These are phyloP conservation scores for Bicyclus anynana DNA, from an alignment of 1,140 invertebrate genomes.

Conservation along the genomic window DNA sequence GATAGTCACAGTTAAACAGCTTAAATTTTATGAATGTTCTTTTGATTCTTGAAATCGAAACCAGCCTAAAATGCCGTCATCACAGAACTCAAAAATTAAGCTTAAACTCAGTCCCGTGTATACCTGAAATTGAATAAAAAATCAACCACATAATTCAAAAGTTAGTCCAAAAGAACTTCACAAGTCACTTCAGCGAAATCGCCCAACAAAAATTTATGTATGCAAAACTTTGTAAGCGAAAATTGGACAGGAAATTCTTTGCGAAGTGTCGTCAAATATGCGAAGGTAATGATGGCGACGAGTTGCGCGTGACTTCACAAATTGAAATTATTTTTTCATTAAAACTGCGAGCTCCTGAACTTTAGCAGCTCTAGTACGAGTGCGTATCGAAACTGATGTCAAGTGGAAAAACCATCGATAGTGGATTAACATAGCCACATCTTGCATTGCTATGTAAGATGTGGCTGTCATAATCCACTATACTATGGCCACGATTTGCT, in stretches of 20 bases:
- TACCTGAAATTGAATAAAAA: background rate
- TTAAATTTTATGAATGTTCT: no score
- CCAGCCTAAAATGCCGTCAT: no score
- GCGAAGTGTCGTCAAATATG: constrained; percentile 46
- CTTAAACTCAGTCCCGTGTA: no score
- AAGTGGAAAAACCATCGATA: no score
- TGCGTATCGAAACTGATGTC: no score
- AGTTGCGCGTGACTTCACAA: constrained; percentile 43
- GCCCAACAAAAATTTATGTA: constrained; percentile 10
- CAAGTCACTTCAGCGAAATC: background rate
- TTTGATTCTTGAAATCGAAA: no score
- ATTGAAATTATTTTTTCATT: constrained; percentile 73
- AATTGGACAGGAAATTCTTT: constrained; percentile 16
- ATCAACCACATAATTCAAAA: background rate
- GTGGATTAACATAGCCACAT: no score
- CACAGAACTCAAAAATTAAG: no score
- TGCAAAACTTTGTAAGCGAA: constrained; percentile 13
- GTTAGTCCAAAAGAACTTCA: background rate
- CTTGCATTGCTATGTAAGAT: no score
- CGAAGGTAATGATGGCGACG: constrained; percentile 54
- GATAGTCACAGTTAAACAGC: no score
- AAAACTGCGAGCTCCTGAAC: constrained; percentile 39
- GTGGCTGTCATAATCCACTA: no score
- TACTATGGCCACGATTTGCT: no score
- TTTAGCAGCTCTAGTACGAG: constrained; percentile 20